Percentiles rank a stretch among this genome's conserved stretches.
These are phyloP conservation scores for Malthinus flaveolus DNA, from an alignment of 2,888 invertebrate genomes.

Conservation along the genomic window DNA sequence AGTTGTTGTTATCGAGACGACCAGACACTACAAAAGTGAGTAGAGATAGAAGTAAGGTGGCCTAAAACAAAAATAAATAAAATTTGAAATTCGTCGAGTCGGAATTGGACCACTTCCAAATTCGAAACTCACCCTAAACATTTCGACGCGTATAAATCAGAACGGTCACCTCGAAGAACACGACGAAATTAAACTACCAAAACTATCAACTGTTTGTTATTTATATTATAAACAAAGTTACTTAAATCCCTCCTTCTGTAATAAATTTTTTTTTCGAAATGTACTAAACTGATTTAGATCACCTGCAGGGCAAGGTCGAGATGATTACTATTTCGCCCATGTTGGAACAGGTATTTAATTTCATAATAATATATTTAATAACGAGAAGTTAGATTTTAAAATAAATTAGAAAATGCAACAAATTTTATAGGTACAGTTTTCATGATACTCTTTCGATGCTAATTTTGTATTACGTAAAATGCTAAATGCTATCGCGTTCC, in stretches of 20 bases:
- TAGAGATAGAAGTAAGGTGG: constrained; percentile 39
- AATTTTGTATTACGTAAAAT: background rate
- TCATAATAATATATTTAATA: background rate
- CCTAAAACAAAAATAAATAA: constrained; percentile 19
- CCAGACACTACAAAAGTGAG: constrained; percentile 41
- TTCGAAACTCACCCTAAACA: background rate
- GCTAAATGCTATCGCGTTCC: background rate
- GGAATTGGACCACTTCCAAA: background rate
- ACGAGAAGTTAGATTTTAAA: background rate
- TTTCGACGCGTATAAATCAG: background rate
- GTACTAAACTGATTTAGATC: constrained; percentile 38
- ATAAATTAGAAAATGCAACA: background rate
- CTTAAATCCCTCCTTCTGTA: constrained; percentile 18
- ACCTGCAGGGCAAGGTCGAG: constrained; percentile 41
- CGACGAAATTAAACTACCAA: background rate
- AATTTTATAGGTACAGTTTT: too few relatives aligned
- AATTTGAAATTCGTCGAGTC: background rate
- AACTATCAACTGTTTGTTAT: constrained; percentile 26
- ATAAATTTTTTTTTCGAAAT: constrained; percentile 32
- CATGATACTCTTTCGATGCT: too few relatives aligned
- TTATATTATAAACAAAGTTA: constrained; percentile 31
- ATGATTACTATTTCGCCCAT: constrained; percentile 12
- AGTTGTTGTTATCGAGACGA: constrained; percentile 41
- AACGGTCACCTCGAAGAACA: background rate
- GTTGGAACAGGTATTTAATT: constrained; percentile 1